phyloP scores from a whole-genome alignment of 2,888 invertebrate genomes.

The Eilema depressum region DNA sequence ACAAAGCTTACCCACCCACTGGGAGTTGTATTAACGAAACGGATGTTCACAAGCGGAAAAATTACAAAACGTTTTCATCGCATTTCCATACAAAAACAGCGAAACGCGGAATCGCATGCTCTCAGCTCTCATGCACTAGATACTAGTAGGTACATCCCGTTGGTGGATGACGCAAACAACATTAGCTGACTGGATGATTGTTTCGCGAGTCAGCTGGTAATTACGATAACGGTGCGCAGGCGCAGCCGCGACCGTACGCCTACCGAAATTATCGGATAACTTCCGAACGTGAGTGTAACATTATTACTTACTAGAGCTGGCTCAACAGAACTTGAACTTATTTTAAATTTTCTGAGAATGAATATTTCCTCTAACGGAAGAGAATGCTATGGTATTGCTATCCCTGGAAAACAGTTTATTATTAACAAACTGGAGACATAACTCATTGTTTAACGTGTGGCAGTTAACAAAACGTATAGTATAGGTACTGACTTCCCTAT shows the following conservation, averaged over 20 bases:
- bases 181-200: slow-evolving; percentile 65
- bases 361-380: slow-evolving; percentile 18
- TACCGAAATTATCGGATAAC: slow-evolving; percentile 50
- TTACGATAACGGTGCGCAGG: slow-evolving; percentile 66
- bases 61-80: slow-evolving; percentile 41
- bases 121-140: slow-evolving; percentile 53
- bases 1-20: slow-evolving; percentile 34
- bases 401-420: slow-evolving; percentile 32
- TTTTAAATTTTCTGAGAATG: slow-evolving; percentile 32
- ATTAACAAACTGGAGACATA: slow-evolving; percentile 20
- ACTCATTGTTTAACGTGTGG: not conserved
- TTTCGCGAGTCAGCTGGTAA: slow-evolving; percentile 67
- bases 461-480: not conserved
- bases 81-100: slow-evolving; percentile 47
- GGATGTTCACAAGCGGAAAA: slow-evolving; percentile 45
- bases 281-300: slow-evolving; percentile 44
- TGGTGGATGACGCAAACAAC: slow-evolving; percentile 58
- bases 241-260: slow-evolving; percentile 36
- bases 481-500: not conserved
- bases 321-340: slow-evolving; percentile 23
- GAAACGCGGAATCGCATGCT: slow-evolving; percentile 33
- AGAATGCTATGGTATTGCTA: not conserved
- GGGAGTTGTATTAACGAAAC: slow-evolving; percentile 35
- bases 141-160: slow-evolving; percentile 44
- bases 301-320: slow-evolving; percentile 26